Conservation (phyloP, 2,797 vertebrate species). For the Leucoraja ocellata region DNA sequence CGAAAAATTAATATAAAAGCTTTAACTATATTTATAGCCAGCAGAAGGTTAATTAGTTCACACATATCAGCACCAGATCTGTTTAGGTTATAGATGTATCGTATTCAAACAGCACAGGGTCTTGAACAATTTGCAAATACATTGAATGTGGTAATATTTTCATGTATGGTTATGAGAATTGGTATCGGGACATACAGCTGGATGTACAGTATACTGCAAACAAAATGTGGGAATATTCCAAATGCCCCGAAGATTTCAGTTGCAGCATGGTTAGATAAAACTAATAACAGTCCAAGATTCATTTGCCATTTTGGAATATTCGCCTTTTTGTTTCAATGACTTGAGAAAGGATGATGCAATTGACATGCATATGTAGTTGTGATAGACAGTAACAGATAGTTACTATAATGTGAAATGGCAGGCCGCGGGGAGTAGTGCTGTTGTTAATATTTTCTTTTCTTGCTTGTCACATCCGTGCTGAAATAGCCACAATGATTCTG, state of each 20-base stretch:
- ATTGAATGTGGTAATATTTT: neutral
- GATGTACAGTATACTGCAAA: neutral
- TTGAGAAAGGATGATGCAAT: slow-evolving; percentile 13
- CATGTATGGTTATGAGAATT: neutral
- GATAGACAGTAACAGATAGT: neutral
- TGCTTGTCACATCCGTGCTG: neutral
- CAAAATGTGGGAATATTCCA: neutral
- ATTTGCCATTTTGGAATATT: neutral
- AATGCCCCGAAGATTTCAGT: neutral
- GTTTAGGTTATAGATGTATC: neutral
- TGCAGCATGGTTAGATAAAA: neutral
- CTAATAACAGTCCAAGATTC: neutral
- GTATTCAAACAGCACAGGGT: neutral
- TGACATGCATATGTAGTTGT: neutral
- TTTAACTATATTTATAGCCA: neutral
- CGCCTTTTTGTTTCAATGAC: neutral
- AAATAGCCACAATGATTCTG: neutral
- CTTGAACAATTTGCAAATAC: slow-evolving; percentile 10
- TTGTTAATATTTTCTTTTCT: neutral
- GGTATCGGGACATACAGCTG: neutral
- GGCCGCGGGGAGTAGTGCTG: too few relatives aligned
- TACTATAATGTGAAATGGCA: neutral
- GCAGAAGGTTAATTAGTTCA: slow-evolving; percentile 20
- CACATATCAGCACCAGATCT: neutral
- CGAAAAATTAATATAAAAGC: neutral